Evolutionary conservation across 2,113 vertebrate species (phyloP).

Genomic region (Verasper variegatus): DNA sequence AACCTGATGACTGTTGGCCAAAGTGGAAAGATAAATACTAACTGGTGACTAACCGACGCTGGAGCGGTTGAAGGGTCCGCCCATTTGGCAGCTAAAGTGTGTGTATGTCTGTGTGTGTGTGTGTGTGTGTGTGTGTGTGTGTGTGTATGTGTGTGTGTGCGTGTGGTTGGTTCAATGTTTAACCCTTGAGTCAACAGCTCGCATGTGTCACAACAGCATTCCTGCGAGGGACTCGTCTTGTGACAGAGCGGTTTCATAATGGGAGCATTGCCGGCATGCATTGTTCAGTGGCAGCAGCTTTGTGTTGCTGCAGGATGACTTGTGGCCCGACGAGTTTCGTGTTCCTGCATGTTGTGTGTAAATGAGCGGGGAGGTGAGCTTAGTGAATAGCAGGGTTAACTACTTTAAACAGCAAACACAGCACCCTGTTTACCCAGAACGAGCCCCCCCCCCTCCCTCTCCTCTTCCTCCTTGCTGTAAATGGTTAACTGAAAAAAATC

Average conservation of each 20-base stretch:
- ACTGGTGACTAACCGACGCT: slow-evolving; percentile 49
- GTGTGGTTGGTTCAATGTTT: slow-evolving; percentile 69
- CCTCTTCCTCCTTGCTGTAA: slow-evolving; percentile 57
- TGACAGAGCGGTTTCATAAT: slow-evolving; percentile 76
- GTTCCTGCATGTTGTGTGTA: slow-evolving; percentile 60
- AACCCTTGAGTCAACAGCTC: slow-evolving; percentile 76
- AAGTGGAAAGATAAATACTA: slow-evolving; percentile 69
- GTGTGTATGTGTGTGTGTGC: slow-evolving; percentile 25
- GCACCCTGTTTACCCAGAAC: slow-evolving; percentile 56
- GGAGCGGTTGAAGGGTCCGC: slow-evolving; percentile 67
- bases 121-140: slow-evolving; percentile 56
- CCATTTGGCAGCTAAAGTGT: slow-evolving; percentile 61
- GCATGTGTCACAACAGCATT: slow-evolving; percentile 79
- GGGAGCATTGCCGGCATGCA: slow-evolving; percentile 28
- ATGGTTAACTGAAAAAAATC: slow-evolving; percentile 69
- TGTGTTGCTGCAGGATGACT: slow-evolving; percentile 29
- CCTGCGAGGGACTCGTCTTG: slow-evolving; percentile 67
- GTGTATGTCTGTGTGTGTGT: slow-evolving; percentile 51
- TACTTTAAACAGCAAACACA: slow-evolving; percentile 54
- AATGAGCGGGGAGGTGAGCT: slow-evolving; percentile 45
- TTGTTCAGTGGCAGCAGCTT: slow-evolving; percentile 53
- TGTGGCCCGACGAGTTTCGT: slow-evolving; percentile 50
- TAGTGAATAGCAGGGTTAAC: slow-evolving; percentile 39
- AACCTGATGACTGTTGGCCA: slow-evolving; percentile 58
- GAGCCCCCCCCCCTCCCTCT: slow-evolving; percentile 3